Base-by-base conservation (phyloP, 37 sponge, comb jelly and placozoan species). In the Haliclona indistincta region DNA sequence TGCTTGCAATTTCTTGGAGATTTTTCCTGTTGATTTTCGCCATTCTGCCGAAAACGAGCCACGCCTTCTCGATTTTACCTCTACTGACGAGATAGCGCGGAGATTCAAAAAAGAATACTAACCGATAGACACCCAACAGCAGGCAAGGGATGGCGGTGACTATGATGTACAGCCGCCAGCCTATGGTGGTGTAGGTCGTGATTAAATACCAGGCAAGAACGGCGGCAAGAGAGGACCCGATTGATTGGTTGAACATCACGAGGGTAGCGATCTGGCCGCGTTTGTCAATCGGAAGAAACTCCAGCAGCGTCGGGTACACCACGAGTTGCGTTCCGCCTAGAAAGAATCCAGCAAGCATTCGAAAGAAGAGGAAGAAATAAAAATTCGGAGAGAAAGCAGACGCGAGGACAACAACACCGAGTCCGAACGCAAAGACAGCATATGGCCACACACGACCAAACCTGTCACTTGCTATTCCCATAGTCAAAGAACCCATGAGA, bases 191-290 rank as follows among this genome's bases (percentile, higher is more conserved):
- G 58, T 73, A 78, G 4, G 56, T 64, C 2, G 79, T 73, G 28
- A 85, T 72, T 32, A 78, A 38, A 78, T 73, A 78, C 86, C 86
- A 85, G 0, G 79, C 79, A 39, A 85, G n/a, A 1, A 78, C 86
- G 4, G 34, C 67, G 1, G 61, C 30, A 5, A 37, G 33, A 37
- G 67, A 73, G 33, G 52, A n/a, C 25, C 79, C 86, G 1, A 85
- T 25, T 2, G 79, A 54, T 20, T 43, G 66, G 25, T 65, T 47
- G 22, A 85, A 40, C 11, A 44, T 52, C 13, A 54, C 25, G 0
- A 49, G 38, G 22, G 71, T 56, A 40, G 53, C 35, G 0, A 71
- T 35, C 26, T 41, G 20, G 32, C 79, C 86, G 47, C 86, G 34
- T 22, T 78, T 78, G 22, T 39, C 54, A 4, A 73, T 58, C 1